phyloP scores from a whole-genome alignment of 2,113 vertebrate species.

The Charina bottae region DNA sequence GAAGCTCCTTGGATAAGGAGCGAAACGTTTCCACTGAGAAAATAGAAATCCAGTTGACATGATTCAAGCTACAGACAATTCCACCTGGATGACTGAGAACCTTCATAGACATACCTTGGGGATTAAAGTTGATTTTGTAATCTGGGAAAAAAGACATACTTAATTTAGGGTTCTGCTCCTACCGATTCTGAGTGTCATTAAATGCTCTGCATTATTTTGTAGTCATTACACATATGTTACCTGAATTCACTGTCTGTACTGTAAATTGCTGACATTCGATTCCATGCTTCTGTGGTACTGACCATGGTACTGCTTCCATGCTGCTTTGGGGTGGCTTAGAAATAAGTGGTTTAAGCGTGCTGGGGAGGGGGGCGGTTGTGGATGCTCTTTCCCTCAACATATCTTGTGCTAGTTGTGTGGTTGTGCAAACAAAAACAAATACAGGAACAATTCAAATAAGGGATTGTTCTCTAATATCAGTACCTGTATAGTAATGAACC shows the following conservation, averaged over 20 bases:
- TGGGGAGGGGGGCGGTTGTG: background rate
- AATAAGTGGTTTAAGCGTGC: background rate
- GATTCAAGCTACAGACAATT: no score
- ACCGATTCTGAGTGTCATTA: background rate
- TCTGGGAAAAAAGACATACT: background rate
- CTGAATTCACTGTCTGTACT: background rate
- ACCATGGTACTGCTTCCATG: slow-evolving; percentile 20
- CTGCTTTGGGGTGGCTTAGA: background rate
- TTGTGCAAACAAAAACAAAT: background rate
- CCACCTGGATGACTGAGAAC: no score
- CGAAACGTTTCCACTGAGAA: no score
- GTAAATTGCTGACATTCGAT: background rate
- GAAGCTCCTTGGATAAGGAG: no score
- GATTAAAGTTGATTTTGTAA: background rate
- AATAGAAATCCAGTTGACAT: no score
- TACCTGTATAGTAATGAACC: no score
- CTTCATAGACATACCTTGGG: background rate
- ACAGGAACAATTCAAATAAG: background rate
- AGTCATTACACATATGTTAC: background rate
- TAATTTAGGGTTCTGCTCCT: background rate
- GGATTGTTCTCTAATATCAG: background rate
- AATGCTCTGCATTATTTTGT: background rate
- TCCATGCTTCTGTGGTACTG: background rate
- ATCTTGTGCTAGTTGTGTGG: background rate
- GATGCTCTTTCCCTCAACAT: background rate